Evolutionary conservation across 2,888 invertebrate genomes (phyloP).

Genomic region (Tridacna gigas): DNA sequence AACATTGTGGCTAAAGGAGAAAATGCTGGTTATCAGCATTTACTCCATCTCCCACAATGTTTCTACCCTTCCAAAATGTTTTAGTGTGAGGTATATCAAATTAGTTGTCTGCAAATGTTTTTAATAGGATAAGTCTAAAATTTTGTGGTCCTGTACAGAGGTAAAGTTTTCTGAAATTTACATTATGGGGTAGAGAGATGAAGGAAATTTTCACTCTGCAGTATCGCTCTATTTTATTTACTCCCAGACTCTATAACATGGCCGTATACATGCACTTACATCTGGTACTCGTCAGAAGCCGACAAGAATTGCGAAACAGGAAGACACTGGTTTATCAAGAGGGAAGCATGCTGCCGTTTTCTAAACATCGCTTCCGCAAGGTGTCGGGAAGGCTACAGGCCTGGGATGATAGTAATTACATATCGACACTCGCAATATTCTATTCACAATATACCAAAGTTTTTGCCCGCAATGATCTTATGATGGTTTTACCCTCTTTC

Average conservation of each 20-base stretch:
- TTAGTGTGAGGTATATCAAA: background rate
- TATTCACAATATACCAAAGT: background rate
- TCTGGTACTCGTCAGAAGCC: conserved; percentile 38
- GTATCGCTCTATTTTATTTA: conserved; percentile 1
- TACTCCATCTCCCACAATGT: background rate
- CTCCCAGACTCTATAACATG: background rate
- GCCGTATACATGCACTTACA: conserved; percentile 15
- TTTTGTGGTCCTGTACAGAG: no score
- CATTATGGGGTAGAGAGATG: background rate
- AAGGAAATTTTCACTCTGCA: background rate
- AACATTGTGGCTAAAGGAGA: background rate
- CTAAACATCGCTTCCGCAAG: conserved; percentile 38
- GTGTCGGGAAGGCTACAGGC: conserved; percentile 1
- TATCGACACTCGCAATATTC: background rate
- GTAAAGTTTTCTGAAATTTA: background rate
- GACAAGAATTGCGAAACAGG: conserved; percentile 33
- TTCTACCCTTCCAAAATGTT: background rate
- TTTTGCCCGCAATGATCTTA: no score
- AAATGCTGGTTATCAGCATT: background rate
- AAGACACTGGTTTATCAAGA: conserved; percentile 19
- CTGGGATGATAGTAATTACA: conserved; percentile 16
- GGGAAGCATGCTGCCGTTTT: conserved; percentile 27
- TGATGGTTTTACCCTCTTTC: no score
- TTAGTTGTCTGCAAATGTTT: no score
- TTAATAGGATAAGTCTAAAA: no score